Evolutionary conservation across 1,140 invertebrate genomes (phyloP).

Genomic region (Eufriesea mexicana): DNA sequence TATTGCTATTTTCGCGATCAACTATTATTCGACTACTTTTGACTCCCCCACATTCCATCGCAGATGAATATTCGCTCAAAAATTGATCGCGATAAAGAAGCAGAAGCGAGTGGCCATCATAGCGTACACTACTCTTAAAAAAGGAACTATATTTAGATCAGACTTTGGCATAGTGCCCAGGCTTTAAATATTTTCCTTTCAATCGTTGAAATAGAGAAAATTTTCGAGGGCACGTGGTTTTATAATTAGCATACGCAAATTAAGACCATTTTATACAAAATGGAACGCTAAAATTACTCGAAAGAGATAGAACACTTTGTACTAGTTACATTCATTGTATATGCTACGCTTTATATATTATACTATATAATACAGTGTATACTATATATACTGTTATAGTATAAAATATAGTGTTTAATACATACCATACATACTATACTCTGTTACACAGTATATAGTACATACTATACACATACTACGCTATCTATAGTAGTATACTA

Average conservation of each 20-base stretch:
- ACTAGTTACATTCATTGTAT: neutral
- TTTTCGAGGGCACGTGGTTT: slow-evolving; percentile 27
- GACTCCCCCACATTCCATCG: neutral
- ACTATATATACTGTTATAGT: no score
- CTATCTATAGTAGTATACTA: no score
- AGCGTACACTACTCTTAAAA: slow-evolving; percentile 57
- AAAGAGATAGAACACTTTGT: neutral
- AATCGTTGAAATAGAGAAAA: slow-evolving; percentile 63
- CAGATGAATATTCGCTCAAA: neutral
- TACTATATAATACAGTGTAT: no score
- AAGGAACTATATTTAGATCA: slow-evolving; percentile 75
- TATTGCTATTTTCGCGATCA: no score
- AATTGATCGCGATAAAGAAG: neutral
- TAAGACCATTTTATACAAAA: neutral
- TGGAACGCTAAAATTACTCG: neutral
- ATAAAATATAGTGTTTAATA: no score
- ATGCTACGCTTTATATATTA: no score
- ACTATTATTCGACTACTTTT: no score
- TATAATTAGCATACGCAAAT: neutral
- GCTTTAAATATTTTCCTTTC: slow-evolving; percentile 74
- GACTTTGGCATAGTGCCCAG: slow-evolving; percentile 69
- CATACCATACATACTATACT: no score
- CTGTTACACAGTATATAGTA: no score
- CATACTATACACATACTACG: no score
- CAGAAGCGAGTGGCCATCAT: slow-evolving; percentile 10